These are phyloP conservation scores for Trogon melanurus DNA, from an alignment of 2,113 vertebrate species.

Conservation along the genomic window DNA sequence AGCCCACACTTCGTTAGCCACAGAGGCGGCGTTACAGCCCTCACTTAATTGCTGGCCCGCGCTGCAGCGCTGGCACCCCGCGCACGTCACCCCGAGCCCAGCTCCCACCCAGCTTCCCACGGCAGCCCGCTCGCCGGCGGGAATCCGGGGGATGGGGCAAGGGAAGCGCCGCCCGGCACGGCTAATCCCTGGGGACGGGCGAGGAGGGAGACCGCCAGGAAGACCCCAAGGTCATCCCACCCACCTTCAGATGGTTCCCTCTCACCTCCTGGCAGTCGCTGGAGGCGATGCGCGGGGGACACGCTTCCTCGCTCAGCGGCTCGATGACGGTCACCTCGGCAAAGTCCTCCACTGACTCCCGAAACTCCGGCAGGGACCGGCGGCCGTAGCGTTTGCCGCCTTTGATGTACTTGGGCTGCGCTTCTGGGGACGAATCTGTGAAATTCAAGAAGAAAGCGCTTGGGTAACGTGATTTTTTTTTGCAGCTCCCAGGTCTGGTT, in stretches of 20 bases:
- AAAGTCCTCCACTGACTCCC: constrained; percentile 74
- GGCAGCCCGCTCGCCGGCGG: not conserved
- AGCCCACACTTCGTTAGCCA: constrained; percentile 1
- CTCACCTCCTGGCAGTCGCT: constrained; percentile 83
- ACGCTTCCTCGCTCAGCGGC: constrained; percentile 47
- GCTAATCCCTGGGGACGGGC: not conserved
- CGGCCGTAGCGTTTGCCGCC: constrained; percentile 93
- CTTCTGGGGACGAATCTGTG: constrained; percentile 81
- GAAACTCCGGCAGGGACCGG: constrained; percentile 87
- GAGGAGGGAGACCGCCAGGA: accelerated
- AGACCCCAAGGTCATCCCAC: not conserved
- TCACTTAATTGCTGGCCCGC: not conserved
- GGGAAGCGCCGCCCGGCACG: accelerated
- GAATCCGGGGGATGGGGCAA: not conserved
- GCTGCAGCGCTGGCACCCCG: accelerated
- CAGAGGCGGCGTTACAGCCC: not conserved
- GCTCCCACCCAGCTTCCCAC: no score
- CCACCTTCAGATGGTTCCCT: not conserved
- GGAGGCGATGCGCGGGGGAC: constrained; percentile 65
- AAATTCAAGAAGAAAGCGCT: not conserved
- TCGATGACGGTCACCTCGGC: constrained; percentile 72
- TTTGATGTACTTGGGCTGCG: constrained; percentile 92
- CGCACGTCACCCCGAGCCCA: not conserved
- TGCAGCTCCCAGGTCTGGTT: not conserved
- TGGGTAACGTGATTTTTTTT: accelerated